These are phyloP conservation scores for Calameuta pallipes DNA, from an alignment of 2,888 invertebrate genomes.

Conservation along the genomic window DNA sequence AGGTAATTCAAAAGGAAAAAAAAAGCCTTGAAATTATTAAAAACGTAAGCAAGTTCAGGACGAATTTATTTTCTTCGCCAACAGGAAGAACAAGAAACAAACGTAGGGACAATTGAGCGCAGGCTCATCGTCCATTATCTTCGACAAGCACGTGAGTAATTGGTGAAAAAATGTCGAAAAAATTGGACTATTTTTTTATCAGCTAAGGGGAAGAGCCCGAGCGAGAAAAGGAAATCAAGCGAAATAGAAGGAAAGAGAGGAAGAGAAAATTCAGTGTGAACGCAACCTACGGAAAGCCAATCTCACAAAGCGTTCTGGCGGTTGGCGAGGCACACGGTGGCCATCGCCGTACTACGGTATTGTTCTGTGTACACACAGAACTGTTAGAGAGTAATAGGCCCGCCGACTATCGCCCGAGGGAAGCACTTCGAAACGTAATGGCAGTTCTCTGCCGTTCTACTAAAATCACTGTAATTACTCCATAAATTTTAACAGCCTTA, in stretches of 20 bases:
- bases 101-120: background rate
- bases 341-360: background rate
- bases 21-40: background rate
- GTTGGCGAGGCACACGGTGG: background rate
- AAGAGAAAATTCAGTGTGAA: background rate
- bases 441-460: slow-evolving; percentile 12
- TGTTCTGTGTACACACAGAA: slow-evolving; percentile 4
- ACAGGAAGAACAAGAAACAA: background rate
- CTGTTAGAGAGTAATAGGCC: slow-evolving; percentile 5
- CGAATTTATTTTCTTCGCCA: background rate
- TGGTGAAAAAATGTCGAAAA: too few species aligned
- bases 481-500: slow-evolving; percentile 20
- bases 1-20: background rate
- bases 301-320: background rate
- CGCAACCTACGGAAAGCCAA: background rate
- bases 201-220: background rate
- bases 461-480: slow-evolving; percentile 20
- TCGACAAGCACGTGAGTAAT: background rate
- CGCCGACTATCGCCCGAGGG: background rate
- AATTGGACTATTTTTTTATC: background rate
- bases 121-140: background rate
- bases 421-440: slow-evolving; percentile 9
- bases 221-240: background rate
- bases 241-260: background rate
- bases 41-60: background rate